Conservation (phyloP, 2,888 invertebrate species). For the Cerceris ruficornis region DNA sequence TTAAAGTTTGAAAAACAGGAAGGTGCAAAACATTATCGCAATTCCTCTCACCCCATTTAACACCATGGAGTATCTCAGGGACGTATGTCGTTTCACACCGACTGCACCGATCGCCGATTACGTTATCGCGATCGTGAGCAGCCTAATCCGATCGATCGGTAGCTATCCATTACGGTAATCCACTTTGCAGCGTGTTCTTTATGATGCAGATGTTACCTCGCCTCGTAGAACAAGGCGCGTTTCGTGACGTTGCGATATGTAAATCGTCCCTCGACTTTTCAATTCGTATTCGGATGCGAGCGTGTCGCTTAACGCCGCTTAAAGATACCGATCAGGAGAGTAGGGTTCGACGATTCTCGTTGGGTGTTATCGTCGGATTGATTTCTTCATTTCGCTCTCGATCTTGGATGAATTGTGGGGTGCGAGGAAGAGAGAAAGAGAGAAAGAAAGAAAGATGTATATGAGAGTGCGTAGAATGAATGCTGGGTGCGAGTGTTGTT, state of each 20-base stretch:
- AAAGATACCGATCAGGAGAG: constrained; percentile 23
- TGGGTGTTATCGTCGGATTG: neutral
- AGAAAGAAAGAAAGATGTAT: too few relatives aligned
- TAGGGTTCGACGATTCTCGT: neutral
- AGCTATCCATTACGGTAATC: constrained; percentile 77
- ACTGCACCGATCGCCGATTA: constrained; percentile 63
- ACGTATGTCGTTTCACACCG: constrained; percentile 74
- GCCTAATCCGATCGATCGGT: constrained; percentile 66
- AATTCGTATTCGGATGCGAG: constrained; percentile 34
- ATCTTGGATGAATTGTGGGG: too few relatives aligned
- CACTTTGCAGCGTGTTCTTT: constrained; percentile 74
- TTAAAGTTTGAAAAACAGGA: too few relatives aligned
- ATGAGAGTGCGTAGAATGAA: too few relatives aligned
- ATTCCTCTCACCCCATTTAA: neutral
- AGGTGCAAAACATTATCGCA: too few relatives aligned
- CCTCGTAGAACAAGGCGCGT: constrained; percentile 44
- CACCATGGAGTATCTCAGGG: constrained; percentile 3
- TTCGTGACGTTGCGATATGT: constrained; percentile 67
- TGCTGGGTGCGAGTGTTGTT: too few relatives aligned
- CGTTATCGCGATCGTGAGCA: constrained; percentile 63
- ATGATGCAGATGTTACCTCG: constrained; percentile 65
- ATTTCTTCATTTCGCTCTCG: neutral
- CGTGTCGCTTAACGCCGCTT: constrained; percentile 27
- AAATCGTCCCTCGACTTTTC: constrained; percentile 53
- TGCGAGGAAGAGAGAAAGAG: too few relatives aligned